Conservation (phyloP, 1,140 invertebrate genomes). For the Hylyphantes graminicola region DNA sequence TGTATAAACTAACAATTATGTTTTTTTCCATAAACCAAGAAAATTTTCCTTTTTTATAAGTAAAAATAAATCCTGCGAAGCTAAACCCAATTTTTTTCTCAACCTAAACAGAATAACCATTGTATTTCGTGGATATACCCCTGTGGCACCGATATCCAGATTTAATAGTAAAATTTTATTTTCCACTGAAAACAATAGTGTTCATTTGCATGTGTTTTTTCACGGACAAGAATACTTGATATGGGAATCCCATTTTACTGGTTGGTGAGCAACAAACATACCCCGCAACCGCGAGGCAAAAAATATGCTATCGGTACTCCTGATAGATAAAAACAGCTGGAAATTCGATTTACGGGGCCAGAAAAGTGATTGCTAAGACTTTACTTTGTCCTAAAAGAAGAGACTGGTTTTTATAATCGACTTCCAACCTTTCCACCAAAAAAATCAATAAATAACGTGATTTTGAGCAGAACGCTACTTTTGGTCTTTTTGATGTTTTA, state of each 20-base stretch:
- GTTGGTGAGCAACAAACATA: constrained; percentile 31
- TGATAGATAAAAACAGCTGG: constrained; percentile 57
- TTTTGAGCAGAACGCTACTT: constrained; percentile 52
- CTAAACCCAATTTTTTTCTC: no score
- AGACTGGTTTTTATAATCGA: constrained; percentile 57
- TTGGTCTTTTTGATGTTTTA: constrained; percentile 15
- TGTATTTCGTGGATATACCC: no score
- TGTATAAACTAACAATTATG: no score
- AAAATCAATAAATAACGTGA: constrained; percentile 59
- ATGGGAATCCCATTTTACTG: constrained; percentile 47
- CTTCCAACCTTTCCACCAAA: constrained; percentile 52
- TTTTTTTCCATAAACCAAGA: no score
- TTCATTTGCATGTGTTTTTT: constrained; percentile 47
- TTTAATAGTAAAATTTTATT: background rate
- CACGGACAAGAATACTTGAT: background rate
- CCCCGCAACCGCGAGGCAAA: constrained; percentile 44
- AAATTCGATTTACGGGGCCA: constrained; percentile 54
- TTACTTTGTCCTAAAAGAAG: constrained; percentile 56
- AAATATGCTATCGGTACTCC: constrained; percentile 43
- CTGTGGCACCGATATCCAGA: no score
- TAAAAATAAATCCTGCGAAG: no score
- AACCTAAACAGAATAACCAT: no score
- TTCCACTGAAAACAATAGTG: constrained; percentile 3
- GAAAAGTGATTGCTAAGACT: constrained; percentile 60
- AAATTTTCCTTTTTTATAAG: no score